These are phyloP conservation scores for Triplophysa tibetana DNA, from an alignment of 2,113 vertebrate species.

Conservation along the genomic window DNA sequence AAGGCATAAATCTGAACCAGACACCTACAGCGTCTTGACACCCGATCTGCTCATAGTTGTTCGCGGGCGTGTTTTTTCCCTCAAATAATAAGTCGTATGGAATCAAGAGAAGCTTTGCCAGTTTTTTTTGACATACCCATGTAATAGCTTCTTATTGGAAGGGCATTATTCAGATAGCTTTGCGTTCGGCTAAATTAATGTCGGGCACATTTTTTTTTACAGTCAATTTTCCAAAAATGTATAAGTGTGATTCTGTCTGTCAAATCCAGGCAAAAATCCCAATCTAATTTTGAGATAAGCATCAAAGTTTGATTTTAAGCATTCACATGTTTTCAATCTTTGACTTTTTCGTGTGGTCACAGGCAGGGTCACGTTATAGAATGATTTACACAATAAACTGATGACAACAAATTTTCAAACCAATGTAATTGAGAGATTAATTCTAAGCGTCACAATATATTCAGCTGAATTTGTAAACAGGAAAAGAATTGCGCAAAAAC, in stretches of 20 bases:
- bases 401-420: background rate
- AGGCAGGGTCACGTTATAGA: too few relatives aligned
- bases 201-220: background rate
- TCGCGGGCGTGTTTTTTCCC: slow-evolving; percentile 60
- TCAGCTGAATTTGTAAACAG: slow-evolving; percentile 55
- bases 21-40: slow-evolving; percentile 66
- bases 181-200: background rate
- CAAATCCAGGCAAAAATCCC: too few relatives aligned
- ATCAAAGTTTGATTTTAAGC: too few relatives aligned
- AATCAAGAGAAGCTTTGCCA: slow-evolving; percentile 31
- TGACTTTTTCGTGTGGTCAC: too few relatives aligned
- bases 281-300: too few relatives aligned
- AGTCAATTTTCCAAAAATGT: too few relatives aligned
- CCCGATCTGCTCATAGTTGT: slow-evolving; percentile 57
- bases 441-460: background rate
- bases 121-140: background rate
- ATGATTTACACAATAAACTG: too few relatives aligned
- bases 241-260: too few relatives aligned
- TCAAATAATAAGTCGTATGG: slow-evolving; percentile 41
- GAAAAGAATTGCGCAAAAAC: slow-evolving; percentile 56
- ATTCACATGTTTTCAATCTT: background rate
- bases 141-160: background rate
- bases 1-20: slow-evolving; percentile 74
- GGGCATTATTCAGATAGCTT: background rate
- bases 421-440: background rate